A percentile compares a stretch with the other conserved stretches of the same genome.
Evolutionary conservation across 2,113 vertebrate genomes (phyloP).

Genomic region (Aptenodytes forsteri): DNA sequence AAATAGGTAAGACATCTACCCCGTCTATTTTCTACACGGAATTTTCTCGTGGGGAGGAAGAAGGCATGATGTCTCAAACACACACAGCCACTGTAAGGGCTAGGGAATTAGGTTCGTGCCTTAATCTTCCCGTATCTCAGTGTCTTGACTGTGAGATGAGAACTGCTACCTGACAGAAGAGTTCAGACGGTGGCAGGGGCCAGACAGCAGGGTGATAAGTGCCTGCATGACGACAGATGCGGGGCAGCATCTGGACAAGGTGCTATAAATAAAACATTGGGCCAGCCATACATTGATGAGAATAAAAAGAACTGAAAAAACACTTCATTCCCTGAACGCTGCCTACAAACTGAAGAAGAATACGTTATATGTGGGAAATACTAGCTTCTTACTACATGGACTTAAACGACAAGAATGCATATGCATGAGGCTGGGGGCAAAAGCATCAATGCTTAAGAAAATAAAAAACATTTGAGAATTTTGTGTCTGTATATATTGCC

Average conservation of each 20-base stretch:
- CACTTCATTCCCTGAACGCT: background rate
- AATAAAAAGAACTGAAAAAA: background rate
- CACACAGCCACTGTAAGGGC: background rate
- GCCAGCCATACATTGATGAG: background rate
- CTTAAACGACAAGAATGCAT: background rate
- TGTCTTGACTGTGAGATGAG: background rate
- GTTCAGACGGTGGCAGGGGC: background rate
- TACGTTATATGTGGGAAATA: rapidly evolving
- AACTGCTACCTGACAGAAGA: background rate
- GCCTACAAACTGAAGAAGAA: background rate
- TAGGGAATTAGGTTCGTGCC: background rate
- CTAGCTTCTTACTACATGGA: background rate
- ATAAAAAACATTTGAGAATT: background rate
- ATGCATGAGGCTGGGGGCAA: background rate
- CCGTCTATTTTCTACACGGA: background rate
- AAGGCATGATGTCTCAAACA: background rate
- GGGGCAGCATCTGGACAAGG: background rate
- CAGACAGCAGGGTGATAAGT: background rate
- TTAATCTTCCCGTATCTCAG: background rate
- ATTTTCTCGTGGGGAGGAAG: background rate
- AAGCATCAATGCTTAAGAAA: background rate
- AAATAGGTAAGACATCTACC: background rate
- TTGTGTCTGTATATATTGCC: background rate
- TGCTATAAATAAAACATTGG: background rate
- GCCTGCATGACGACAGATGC: background rate